phyloP scores from a whole-genome alignment of 2,888 invertebrate species.

The Cyclophora albipunctata region DNA sequence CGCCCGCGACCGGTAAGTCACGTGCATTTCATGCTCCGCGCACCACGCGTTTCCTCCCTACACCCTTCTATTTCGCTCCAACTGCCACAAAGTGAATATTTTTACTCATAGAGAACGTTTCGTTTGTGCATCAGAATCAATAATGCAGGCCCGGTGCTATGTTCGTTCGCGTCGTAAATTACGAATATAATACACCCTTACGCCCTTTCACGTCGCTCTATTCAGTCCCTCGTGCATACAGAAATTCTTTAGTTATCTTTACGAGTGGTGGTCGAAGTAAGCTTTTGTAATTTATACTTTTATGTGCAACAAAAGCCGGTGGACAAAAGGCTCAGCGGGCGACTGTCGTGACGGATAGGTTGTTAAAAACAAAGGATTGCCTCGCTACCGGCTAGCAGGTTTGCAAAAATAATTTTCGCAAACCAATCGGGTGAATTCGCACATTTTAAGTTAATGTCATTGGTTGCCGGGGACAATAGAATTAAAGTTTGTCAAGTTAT shows the following conservation, averaged over 20 bases:
- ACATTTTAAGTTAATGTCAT: constrained; percentile 37
- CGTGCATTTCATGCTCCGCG: constrained; percentile 46
- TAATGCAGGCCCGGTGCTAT: constrained; percentile 53
- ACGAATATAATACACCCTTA: constrained; percentile 65
- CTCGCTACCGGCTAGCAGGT: constrained; percentile 48
- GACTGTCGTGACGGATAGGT: constrained; percentile 41
- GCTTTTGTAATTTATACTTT: constrained; percentile 67
- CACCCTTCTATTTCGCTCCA: constrained; percentile 21
- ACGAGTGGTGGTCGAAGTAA: constrained; percentile 57
- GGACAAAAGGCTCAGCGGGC: constrained; percentile 55
- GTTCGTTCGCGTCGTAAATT: constrained; percentile 55
- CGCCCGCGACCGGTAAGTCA: constrained; percentile 64
- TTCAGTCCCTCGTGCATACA: constrained; percentile 50
- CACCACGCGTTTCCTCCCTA: constrained; percentile 20
- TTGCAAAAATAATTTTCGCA: constrained; percentile 71
- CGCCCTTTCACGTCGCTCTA: constrained; percentile 58
- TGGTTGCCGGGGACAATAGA: constrained; percentile 59
- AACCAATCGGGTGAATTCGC: constrained; percentile 61
- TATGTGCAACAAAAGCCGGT: constrained; percentile 57
- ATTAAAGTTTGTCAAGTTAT: constrained; percentile 22
- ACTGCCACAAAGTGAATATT: constrained; percentile 35
- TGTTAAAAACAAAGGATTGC: constrained; percentile 46
- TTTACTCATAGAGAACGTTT: constrained; percentile 38
- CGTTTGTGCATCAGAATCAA: constrained; percentile 53
- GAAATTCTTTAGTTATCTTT: constrained; percentile 64